Percentiles rank a stretch among this genome's conserved stretches.
phyloP scores from a whole-genome alignment of 1,140 invertebrate genomes.

The Matsumurasca onukii region DNA sequence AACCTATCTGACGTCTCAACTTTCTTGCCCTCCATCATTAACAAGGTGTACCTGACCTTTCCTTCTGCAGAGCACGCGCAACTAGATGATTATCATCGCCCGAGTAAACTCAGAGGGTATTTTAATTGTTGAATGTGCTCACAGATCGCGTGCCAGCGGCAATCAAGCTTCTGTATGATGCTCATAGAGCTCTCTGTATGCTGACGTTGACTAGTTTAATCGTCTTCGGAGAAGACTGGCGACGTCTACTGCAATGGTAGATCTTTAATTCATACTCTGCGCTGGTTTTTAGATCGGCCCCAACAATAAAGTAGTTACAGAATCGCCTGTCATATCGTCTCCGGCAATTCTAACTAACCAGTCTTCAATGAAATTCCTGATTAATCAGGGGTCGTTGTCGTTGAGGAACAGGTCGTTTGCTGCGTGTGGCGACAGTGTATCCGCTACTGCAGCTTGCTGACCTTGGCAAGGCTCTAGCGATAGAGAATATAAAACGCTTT shows the following conservation, averaged over 20 bases:
- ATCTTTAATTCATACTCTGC: not conserved
- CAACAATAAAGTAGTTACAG: not conserved
- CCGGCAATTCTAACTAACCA: not conserved
- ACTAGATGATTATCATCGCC: too few species aligned
- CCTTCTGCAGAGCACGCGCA: too few species aligned
- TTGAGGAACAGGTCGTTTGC: not conserved
- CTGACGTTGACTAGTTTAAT: not conserved
- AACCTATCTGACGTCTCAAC: too few species aligned
- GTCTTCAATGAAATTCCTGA: not conserved
- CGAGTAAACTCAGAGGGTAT: too few species aligned
- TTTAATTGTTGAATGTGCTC: not conserved
- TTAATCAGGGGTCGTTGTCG: not conserved
- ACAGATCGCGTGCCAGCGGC: not conserved
- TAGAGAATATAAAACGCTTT: too few species aligned
- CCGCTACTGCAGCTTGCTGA: too few species aligned
- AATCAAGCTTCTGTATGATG: not conserved
- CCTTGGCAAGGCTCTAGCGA: too few species aligned
- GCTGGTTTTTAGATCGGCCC: not conserved
- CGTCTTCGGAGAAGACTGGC: not conserved
- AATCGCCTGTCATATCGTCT: not conserved
- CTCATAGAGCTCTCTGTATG: too few species aligned
- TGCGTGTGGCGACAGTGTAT: not conserved
- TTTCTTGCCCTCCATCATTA: too few species aligned
- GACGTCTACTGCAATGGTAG: not conserved
- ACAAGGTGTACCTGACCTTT: too few species aligned